Base-by-base conservation (phyloP, 2,888 invertebrate species). In the Tetropium fuscum region DNA sequence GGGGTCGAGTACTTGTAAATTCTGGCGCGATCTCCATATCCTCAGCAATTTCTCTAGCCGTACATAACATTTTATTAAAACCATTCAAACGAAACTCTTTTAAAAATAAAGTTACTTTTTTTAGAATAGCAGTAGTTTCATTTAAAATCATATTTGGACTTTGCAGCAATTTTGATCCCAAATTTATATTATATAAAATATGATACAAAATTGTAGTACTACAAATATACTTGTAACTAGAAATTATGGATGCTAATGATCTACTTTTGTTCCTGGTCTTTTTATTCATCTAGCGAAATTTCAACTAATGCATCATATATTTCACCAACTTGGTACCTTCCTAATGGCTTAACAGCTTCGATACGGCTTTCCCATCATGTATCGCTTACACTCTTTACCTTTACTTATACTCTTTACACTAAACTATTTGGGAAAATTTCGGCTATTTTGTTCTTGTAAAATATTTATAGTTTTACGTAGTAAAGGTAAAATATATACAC, bases 111-210 rank as follows among this genome's bases (percentile, higher is more conserved):
- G 22, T 22, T 22, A 22, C 7, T 5, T 11, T 11, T 34, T 34
- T 34, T 34, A 34, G 34, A 34, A 11, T 34, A 34, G 11, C 3
- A 7, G 34, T 34, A 34, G 34, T 34, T 34, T 34, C 34, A 34
- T 11, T 11, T 34, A 34, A 5, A 6, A 34, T 13, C 11, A 34
- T 34, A 34, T 34, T 34, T 34, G 34, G 13, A 34, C 22, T 22
- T 22, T 22, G 22, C 22, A 22, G 22, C 22, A 22, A 22, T 22
- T 22, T 22, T 22, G 3, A 22, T 22, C 4, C 22, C 22, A 22
- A 22, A 22, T 22, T 22, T 22, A 22, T 22, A 5, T 22, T 22
- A 22, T 22, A n/a, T n/a, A n/a, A n/a, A n/a, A n/a, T n/a, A n/a
- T n/a, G n/a, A n/a, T n/a, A n/a, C n/a, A n/a, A n/a, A n/a, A n/a